Evolutionary conservation across 2,888 invertebrate species (phyloP), one percentile per base, ranked within the genome.

Genomic region (Caenorhabditis afra): DNA sequence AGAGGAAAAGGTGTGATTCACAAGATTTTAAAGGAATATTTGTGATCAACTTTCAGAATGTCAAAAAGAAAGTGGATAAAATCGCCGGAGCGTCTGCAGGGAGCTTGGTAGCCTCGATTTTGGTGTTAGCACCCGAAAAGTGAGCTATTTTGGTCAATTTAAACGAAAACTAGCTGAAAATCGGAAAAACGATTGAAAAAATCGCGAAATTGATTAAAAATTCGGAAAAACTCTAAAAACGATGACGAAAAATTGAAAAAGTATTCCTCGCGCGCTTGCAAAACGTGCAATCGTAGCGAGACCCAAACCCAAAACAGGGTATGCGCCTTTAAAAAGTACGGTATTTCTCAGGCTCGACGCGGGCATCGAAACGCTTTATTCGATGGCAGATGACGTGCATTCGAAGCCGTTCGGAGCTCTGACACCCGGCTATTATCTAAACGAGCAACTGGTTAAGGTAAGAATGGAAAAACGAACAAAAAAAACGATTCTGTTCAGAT

Each of bases 31-130:
- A 29, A 29, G 7, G 7, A 29, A 29, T 29, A n/a, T n/a, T n/a
- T n/a, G 14, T 20, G 8, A 16, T 16, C n/a, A 16, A 14, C 45
- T 77, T 35, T 1, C 53, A 82, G 82, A 73, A 77, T 5, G 71
- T 88, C 1, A 49, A 81, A 29, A 66, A 70, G 10, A 81, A 82
- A 62, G 74, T 88, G 1, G 70, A 79, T 14, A 78, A 82, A 53
- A 62, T 86, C 49, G 82, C 83, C 44, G 89, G 89, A 18, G 86
- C 88, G 8, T 88, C 88, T 2, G 88, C 86, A 7, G 89, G 89
- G 10, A 85, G 87, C n/a, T 71, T 89, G 14, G 84, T 89, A 0
- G 87, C 88, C 0, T 79, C 88, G 0, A 73, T 87, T 20, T 49
- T 85, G 12, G 82, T 85, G 1, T 71, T 87, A 8, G 73, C 79